Evolutionary conservation across 1,140 invertebrate genomes (phyloP).

Genomic region (Zaprionus ghesquierei): DNA sequence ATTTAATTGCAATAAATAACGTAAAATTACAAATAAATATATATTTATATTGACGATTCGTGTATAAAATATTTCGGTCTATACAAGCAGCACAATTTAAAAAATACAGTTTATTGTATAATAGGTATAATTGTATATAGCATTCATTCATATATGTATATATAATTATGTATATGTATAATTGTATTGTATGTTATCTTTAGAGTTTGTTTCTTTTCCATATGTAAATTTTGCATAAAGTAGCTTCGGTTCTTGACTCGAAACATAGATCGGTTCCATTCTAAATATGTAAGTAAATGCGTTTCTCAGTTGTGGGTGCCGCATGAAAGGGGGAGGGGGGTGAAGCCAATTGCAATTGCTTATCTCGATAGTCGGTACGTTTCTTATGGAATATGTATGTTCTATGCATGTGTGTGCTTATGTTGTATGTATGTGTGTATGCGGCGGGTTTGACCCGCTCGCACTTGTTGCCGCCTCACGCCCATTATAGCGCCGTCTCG

Average conservation of each 20-base stretch:
- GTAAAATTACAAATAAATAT: constrained; percentile 80
- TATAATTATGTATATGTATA: constrained; percentile 24
- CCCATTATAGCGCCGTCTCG: constrained; percentile 72
- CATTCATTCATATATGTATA: constrained; percentile 13
- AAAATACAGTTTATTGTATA: constrained; percentile 69
- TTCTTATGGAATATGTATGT: constrained; percentile 69
- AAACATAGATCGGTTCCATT: constrained; percentile 24
- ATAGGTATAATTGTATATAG: constrained; percentile 55
- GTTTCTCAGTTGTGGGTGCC: constrained; percentile 7
- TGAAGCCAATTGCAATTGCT: constrained; percentile 55
- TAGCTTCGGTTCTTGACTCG: constrained; percentile 71
- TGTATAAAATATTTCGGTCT: constrained; percentile 70
- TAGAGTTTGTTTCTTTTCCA: background rate
- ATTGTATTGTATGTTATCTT: constrained; percentile 43
- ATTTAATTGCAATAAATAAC: constrained; percentile 80
- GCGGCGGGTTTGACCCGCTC: constrained; percentile 64
- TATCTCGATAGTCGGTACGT: constrained; percentile 48
- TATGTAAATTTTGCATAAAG: constrained; percentile 63
- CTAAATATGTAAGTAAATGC: constrained; percentile 49
- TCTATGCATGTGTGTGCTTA: constrained; percentile 29
- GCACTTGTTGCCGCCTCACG: background rate
- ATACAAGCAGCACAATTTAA: constrained; percentile 77
- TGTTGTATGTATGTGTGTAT: background rate
- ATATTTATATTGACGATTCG: constrained; percentile 73
- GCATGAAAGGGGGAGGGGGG: background rate